Base-by-base conservation (phyloP, 2,888 invertebrate species). In the Ethmia dodecea region DNA sequence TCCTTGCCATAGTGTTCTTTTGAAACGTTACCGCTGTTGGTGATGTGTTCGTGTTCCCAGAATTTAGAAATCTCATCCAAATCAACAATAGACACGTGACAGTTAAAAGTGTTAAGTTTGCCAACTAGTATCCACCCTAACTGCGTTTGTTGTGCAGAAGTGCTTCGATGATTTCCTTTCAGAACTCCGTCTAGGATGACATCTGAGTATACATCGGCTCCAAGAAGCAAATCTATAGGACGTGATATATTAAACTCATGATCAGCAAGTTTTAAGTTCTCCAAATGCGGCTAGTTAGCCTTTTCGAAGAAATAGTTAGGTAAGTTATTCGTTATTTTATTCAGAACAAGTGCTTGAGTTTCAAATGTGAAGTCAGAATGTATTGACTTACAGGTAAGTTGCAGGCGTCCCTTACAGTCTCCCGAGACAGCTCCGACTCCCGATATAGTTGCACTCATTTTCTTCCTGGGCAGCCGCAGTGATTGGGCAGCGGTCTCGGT, bases 71-170 rank as follows among this genome's bases (percentile, higher is more conserved):
- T 2, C 1, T 30, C n/a, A 12, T 35, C 26, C 4, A 16, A 3
- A 13, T 35, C n/a, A 9, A 14, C 22, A 6, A 29, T 3, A 4
- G 16, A 12, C n/a, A 39, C 37, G 13, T 28, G 35, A 18, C 38
- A 39, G 13, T 37, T 20, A 9, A 26, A 34, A 9, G 35, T 14
- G 18, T 29, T 33, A 16, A 28, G n/a, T 9, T 33, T 32, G 11
- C 37, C 37, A 13, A 26, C 27, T 10, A 43, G 6, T 8, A 40
- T 37, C 37, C 38, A 43, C 1, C 43, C 37, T 1, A 43, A 25
- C 5, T 33, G 25, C 1, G 40, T 40, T 26, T 43, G 35, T 29
- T 38, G 37, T 0, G 39, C 37, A 9, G 26, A 4, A 3, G 13
- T 13, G 13, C 12, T 5, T 4, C 22, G 10, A 11, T 30, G 2